Evolutionary conservation across 2,113 vertebrate genomes (phyloP), one percentile per base, ranked within the genome.

Genomic region (Ursus arctos): DNA sequence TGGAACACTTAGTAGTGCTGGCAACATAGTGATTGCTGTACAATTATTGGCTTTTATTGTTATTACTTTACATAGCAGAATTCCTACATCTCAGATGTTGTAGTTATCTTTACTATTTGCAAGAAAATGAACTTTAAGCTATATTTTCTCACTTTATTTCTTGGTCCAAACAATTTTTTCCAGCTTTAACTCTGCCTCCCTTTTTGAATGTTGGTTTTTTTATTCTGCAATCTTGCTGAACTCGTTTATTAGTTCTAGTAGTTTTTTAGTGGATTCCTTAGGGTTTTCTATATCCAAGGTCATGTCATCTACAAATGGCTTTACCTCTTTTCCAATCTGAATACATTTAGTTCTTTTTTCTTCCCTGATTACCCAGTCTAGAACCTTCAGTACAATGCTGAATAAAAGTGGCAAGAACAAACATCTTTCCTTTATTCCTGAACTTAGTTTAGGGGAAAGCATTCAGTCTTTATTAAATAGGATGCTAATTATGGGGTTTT

Each of bases 141-240:
- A 40, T 22, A 69, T 61, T 84, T 89, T 59, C 16, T 53, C 28
- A 77, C 9, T 61, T 82, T 61, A 53, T 84, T 53, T 88, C 51
- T 92, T 92, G 22, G 12, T 83, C n/a, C 67, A 80, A 86, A 49
- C 21, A 67, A 18, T 87, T 74, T 88, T 86, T 93, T 40, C 51
- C 49, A 61, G 40, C 21, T 88, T 95, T 92, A 83, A 65, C 49
- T 71, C 36, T 72, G 4, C 55, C n/a, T 87, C 72, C 72, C 19
- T 59, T 87, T 82, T 82, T 69, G 24, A 21, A 63, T 55, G 40
- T 69, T 77, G 40, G 61, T 82, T 40, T 87, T 97, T 97, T 95
- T 63, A 91, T 83, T 61, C 13, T 94, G 11, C 7, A 82, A 33
- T 76, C 55, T 63, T 91, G 74, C 55, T 86, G 55, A 85, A 55